Evolutionary conservation across 2,888 invertebrate species (phyloP), one percentile per base, ranked within the genome.

Genomic region (Meliscaeva auricollis): DNA sequence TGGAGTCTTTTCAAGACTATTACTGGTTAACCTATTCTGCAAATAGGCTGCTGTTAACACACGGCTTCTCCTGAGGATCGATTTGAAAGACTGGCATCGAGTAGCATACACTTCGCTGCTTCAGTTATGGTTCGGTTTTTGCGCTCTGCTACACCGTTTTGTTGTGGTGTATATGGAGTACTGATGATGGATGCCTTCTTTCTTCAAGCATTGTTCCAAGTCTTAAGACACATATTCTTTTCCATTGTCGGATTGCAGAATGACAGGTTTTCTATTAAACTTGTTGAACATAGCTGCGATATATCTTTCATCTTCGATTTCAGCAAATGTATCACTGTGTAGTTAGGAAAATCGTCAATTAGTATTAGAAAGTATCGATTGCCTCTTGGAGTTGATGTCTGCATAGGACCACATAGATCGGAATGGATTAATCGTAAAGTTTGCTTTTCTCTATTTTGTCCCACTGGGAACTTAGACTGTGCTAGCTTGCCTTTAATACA

Each of bases 341-440:
- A 44, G 4, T 15, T 5, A 8, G 60, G 44, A 26, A 13, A 44
- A n/a, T 60, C 60, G 22, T 60, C 60, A 41, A 60, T 60, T 5
- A 60, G 60, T 2, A 41, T 60, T 20, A 60, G 7, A 58, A 58
- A 58, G 8, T 58, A 58, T 15, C 20, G 17, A 17, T 9, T 38
- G 41, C 58, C 38, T 41, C 58, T 35, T 8, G 35, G 32, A 8
- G 56, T 35, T 35, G 32, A 8, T 35, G 35, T 56, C 11, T 35
- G 17, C 56, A 56, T 35, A 3, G 56, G 56, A 17, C 35, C 56
- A 35, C 56, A 56, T 15, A 56, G 17, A 35, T 56, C 56, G 11
- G 56, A 35, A 17, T 56, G 56, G 17, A 56, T 17, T 8, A 35
- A 13, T 38, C 38, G 1, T 38, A 13, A 13, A 2, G 11, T 1